These are phyloP conservation scores for Hydraecia micacea DNA, from an alignment of 2,888 invertebrate species.

Conservation along the genomic window DNA sequence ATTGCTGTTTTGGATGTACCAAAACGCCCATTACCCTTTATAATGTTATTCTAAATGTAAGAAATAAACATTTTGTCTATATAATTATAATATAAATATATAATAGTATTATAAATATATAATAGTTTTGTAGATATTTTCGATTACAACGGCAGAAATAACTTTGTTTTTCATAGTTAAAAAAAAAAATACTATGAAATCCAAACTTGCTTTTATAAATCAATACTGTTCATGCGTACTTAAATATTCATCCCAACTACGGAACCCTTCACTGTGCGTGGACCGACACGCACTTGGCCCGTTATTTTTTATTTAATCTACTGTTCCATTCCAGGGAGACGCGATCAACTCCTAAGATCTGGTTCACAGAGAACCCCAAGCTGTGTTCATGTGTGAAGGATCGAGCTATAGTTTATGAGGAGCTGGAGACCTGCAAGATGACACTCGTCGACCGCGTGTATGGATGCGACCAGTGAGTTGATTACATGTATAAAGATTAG, in stretches of 20 bases:
- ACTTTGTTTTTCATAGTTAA: too few relatives aligned
- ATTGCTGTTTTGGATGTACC: too few relatives aligned
- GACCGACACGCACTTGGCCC: not conserved
- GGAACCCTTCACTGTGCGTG: too few relatives aligned
- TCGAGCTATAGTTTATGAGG: constrained; percentile 81
- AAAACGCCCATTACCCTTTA: too few relatives aligned
- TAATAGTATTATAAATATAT: too few relatives aligned
- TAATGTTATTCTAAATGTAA: not conserved
- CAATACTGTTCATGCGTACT: not conserved
- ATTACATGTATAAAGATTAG: not conserved
- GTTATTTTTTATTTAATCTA: not conserved
- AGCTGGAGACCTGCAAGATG: constrained; percentile 85
- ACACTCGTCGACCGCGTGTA: constrained; percentile 82
- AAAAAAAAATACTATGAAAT: too few relatives aligned
- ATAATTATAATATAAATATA: too few relatives aligned
- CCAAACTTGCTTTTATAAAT: not conserved
- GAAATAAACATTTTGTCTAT: not conserved
- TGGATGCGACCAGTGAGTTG: constrained; percentile 84
- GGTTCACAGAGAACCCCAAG: constrained; percentile 84
- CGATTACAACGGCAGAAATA: too few relatives aligned
- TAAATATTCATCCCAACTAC: not conserved
- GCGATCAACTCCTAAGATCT: constrained; percentile 76
- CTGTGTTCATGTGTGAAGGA: constrained; percentile 86
- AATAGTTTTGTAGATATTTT: too few relatives aligned
- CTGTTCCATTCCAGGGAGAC: constrained; percentile 79